These are phyloP conservation scores for Oreochromis grahami DNA, from an alignment of 2,797 vertebrate species.

Conservation along the genomic window DNA sequence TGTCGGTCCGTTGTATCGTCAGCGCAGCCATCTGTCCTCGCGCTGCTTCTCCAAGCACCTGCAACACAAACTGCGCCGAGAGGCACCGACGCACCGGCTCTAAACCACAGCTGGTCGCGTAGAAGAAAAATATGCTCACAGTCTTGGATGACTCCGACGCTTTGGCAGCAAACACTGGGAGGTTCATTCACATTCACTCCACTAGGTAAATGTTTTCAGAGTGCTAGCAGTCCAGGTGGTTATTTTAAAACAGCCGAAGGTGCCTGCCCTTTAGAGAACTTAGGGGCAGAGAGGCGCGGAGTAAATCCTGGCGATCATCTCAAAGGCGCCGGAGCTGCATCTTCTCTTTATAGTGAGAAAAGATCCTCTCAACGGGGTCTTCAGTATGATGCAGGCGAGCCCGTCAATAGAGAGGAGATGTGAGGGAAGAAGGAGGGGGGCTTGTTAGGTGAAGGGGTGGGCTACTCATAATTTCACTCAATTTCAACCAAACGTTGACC, in stretches of 20 bases:
- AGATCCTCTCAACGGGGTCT: conserved; percentile 80
- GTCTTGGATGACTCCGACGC: conserved; percentile 6
- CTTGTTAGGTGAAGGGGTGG: conserved; percentile 68
- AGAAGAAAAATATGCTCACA: conserved; percentile 18
- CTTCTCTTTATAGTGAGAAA: conserved; percentile 82
- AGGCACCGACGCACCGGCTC: conserved; percentile 34
- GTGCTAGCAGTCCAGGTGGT: conserved; percentile 9
- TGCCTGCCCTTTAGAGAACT: conserved; percentile 64
- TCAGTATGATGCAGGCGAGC: conserved; percentile 76
- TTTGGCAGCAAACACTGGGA: neutral
- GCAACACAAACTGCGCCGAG: conserved; percentile 58
- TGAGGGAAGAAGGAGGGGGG: conserved; percentile 29
- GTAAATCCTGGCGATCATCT: conserved; percentile 76
- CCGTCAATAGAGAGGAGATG: conserved; percentile 61
- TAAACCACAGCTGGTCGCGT: conserved; percentile 1
- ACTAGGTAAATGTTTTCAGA: neutral
- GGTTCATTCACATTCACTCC: conserved; percentile 33
- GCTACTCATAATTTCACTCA: conserved; percentile 71
- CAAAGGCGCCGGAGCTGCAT: conserved; percentile 73
- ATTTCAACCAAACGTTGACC: conserved; percentile 74
- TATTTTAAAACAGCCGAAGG: neutral
- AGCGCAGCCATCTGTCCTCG: conserved; percentile 80
- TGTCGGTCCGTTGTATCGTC: conserved; percentile 79
- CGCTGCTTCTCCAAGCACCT: conserved; percentile 57
- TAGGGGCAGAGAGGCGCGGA: conserved; percentile 60